phyloP scores from a whole-genome alignment of 1,140 invertebrate species.

The Cydia splendana region DNA sequence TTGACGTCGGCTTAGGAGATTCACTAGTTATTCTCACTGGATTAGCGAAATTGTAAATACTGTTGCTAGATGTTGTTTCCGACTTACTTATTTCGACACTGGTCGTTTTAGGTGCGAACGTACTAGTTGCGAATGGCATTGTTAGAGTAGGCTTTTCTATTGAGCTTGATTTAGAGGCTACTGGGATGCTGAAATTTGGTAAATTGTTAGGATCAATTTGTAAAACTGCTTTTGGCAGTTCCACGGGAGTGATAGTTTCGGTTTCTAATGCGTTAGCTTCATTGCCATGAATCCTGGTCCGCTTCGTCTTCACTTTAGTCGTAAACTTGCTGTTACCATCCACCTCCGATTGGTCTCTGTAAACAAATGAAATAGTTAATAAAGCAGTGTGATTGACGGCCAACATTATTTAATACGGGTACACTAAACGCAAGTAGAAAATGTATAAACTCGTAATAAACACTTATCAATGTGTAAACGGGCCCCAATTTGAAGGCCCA shows the following conservation, averaged over 20 bases:
- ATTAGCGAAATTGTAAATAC: slow-evolving; percentile 52
- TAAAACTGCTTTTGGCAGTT: slow-evolving; percentile 81
- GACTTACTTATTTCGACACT: slow-evolving; percentile 35
- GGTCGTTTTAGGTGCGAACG: not conserved
- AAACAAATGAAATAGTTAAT: slow-evolving; percentile 39
- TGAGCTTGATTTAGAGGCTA: slow-evolving; percentile 32
- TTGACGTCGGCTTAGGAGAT: slow-evolving; percentile 32
- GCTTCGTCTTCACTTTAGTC: slow-evolving; percentile 76
- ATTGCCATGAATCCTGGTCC: slow-evolving; percentile 58
- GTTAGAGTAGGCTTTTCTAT: slow-evolving; percentile 33
- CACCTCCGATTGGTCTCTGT: slow-evolving; percentile 38
- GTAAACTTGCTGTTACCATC: slow-evolving; percentile 47
- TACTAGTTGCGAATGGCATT: not conserved
- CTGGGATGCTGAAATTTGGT: slow-evolving; percentile 51
- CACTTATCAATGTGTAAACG: no score
- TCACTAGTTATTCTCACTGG: slow-evolving; percentile 50
- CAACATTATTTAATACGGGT: no score
- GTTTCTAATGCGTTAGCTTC: slow-evolving; percentile 63
- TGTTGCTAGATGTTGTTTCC: slow-evolving; percentile 38
- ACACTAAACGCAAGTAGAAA: no score
- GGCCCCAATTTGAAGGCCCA: no score
- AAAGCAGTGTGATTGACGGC: not conserved
- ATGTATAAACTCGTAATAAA: no score
- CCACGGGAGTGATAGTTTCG: slow-evolving; percentile 74
- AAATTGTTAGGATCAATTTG: slow-evolving; percentile 81